These are phyloP conservation scores for Leptobrachium leishanense DNA, from an alignment of 2,113 vertebrate genomes.

Conservation along the genomic window DNA sequence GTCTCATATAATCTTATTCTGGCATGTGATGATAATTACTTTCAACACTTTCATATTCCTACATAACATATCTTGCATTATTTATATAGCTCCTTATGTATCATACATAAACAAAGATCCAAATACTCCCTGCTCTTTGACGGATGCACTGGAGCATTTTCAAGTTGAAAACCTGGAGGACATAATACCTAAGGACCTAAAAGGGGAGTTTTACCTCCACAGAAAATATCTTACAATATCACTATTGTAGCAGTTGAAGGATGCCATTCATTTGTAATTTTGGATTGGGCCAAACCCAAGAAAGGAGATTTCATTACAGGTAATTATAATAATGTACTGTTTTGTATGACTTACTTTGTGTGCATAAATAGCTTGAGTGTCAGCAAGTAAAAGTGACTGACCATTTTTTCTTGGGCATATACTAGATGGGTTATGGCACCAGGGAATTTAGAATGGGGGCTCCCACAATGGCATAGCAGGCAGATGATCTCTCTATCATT, in stretches of 20 bases:
- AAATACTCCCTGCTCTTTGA: constrained; percentile 87
- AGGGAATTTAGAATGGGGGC: too few species aligned
- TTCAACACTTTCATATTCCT: too few species aligned
- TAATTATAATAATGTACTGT: constrained; percentile 50
- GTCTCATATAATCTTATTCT: too few species aligned
- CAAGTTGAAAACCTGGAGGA: constrained; percentile 88
- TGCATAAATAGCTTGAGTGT: background rate
- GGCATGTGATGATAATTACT: too few species aligned
- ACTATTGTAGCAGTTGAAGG: constrained; percentile 94
- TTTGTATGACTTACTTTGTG: background rate
- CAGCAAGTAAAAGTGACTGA: too few species aligned
- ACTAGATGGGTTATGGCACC: too few species aligned
- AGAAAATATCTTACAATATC: constrained; percentile 84
- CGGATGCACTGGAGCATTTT: constrained; percentile 92
- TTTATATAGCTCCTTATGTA: constrained; percentile 85
- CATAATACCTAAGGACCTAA: constrained; percentile 80
- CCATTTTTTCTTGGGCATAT: too few species aligned
- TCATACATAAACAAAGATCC: constrained; percentile 93
- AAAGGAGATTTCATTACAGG: constrained; percentile 91
- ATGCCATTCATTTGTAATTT: constrained; percentile 95
- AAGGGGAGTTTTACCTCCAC: constrained; percentile 65
- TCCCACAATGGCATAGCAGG: too few species aligned
- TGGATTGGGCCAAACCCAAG: constrained; percentile 88
- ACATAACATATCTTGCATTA: constrained; percentile 15
- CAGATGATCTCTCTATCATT: too few species aligned